Evolutionary conservation across 2,888 invertebrate species (phyloP).

Genomic region (Heliconius aoede): DNA sequence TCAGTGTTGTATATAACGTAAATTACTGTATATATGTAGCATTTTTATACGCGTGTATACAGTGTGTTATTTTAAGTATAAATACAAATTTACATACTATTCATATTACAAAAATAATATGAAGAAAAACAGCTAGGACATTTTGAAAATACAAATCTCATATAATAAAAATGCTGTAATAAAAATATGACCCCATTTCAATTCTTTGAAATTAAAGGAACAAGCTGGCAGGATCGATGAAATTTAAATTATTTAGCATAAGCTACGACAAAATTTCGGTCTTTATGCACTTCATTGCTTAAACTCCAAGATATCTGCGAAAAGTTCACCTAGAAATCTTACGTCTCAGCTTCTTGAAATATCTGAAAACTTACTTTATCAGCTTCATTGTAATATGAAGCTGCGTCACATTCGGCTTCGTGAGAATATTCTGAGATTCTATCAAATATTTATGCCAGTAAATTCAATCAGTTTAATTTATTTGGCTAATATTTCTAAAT

Average conservation of each 20-base stretch:
- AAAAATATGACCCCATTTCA: background rate
- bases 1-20: background rate
- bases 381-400: constrained; percentile 21
- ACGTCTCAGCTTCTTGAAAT: constrained; percentile 11
- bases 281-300: constrained; percentile 18
- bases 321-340: constrained; percentile 22
- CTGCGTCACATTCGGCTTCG: constrained; percentile 10
- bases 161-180: background rate
- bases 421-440: constrained; percentile 4
- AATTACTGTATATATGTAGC: background rate
- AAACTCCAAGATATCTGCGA: constrained; percentile 16
- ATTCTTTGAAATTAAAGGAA: background rate
- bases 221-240: constrained; percentile 1
- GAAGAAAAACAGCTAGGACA: too few species aligned
- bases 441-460: constrained; percentile 1
- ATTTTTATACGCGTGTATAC: background rate
- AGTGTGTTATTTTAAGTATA: background rate
- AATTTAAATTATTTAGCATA: constrained; percentile 6
- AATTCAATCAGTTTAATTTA: background rate
- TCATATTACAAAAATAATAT: too few species aligned
- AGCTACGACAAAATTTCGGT: constrained; percentile 10
- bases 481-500: background rate
- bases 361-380: constrained; percentile 24
- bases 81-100: background rate
- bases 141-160: too few species aligned